Base-by-base conservation (phyloP, 2,888 invertebrate genomes). In the Nyleta sp. region DNA sequence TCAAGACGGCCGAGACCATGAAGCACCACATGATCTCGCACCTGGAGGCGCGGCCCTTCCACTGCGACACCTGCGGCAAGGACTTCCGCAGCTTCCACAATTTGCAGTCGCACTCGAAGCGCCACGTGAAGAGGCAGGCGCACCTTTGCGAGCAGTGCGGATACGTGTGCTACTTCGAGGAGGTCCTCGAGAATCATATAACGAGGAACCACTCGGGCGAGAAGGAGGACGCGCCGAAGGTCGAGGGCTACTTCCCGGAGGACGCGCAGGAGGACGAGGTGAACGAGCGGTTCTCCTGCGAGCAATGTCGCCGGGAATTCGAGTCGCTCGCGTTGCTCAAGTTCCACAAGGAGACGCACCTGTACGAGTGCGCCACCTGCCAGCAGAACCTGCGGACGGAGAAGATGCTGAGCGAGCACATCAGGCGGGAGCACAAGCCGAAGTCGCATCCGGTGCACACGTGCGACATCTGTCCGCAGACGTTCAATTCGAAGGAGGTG, bases 81-180 rank as follows among this genome's bases (percentile, higher is more conserved):
- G 8, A 17, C 24, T 59, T 65, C 5, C n/a, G 33, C 0, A 50
- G 33, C 5, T n/a, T 22, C 0, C 8, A 15, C 1, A 38, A 22
- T 2, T 24, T 72, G 3, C 57, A 65, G 8, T 2, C 5, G 0
- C 74, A 74, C 20, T 8, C 13, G 10, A 67, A 53, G 13, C 1
- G 15, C 0, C 74, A 62, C 15, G 38, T 31, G 1, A 53, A 60
- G 17, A 60, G 48, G 7, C 60, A 53, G 13, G 6, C 20, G 1
- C 55, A 68, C 4, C 20, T 75, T 0, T 75, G 74, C 15, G 74
- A 75, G n/a, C 67, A 75, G 24, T 75, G 74, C 5, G 74, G 67
- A 10, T 75, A 75, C 11, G 24, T 62, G n/a, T 75, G 74, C 13
- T 33, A 0, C 1, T 68, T 17, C 15, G 55, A 55, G 11, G 52